phyloP scores from a whole-genome alignment of 1,140 invertebrate genomes.

The Zaprionus camerounensis region DNA sequence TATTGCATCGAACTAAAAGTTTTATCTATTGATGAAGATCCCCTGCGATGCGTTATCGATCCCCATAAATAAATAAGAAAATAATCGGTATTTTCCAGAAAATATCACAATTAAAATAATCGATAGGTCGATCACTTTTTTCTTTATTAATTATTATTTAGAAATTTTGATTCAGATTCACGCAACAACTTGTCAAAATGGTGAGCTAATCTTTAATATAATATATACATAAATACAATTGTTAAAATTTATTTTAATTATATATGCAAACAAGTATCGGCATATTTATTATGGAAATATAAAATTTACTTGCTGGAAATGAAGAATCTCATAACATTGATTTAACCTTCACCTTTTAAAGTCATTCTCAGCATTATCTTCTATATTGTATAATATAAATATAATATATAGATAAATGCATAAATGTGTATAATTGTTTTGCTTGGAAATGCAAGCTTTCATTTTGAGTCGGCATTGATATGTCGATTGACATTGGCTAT shows the following conservation, averaged over 20 bases:
- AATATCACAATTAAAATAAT: not conserved
- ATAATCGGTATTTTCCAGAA: not conserved
- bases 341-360: slow-evolving; percentile 56
- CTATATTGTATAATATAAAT: not conserved
- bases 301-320: not conserved
- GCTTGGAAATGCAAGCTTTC: not conserved
- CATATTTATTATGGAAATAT: slow-evolving; percentile 10
- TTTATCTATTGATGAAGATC: not conserved
- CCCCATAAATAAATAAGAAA: not conserved
- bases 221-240: not conserved
- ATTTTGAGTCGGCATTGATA: not conserved
- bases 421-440: not conserved
- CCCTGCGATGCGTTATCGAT: not conserved
- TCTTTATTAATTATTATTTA: slow-evolving; percentile 19
- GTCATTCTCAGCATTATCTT: slow-evolving; percentile 14
- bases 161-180: slow-evolving; percentile 11
- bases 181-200: slow-evolving; percentile 24
- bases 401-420: not conserved
- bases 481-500: not conserved
- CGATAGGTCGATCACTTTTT: slow-evolving; percentile 8
- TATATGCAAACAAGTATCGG: not conserved
- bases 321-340: slow-evolving; percentile 56
- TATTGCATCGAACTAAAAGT: not conserved
- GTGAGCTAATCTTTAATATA: slow-evolving; percentile 4
- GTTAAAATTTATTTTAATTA: not conserved